A percentile compares a stretch with the other conserved stretches of the same genome.
Evolutionary conservation across 1,140 invertebrate species (phyloP).

Genomic region (Microplitis demolitor): DNA sequence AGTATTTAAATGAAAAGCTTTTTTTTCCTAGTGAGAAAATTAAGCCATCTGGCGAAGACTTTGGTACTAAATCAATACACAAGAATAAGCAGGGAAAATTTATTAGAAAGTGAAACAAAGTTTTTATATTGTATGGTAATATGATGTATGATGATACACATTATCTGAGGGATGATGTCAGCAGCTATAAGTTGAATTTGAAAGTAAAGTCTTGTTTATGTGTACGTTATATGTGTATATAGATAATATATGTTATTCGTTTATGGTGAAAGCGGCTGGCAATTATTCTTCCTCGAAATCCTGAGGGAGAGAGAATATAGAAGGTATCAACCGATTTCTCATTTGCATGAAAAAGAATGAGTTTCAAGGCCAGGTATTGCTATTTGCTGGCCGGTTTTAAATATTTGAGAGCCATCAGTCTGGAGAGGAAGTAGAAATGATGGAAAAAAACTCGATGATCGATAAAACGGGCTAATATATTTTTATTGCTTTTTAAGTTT

Average conservation of each 20-base stretch:
- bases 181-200: neutral
- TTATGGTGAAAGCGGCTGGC: neutral
- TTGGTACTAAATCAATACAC: too few relatives aligned
- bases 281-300: constrained; percentile 18
- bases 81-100: too few relatives aligned
- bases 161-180: neutral
- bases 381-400: neutral
- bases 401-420: neutral
- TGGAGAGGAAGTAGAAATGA: neutral
- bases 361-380: neutral
- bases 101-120: too few relatives aligned
- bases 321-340: constrained; percentile 19
- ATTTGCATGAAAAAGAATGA: constrained; percentile 22
- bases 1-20: too few relatives aligned
- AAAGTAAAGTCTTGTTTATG: constrained; percentile 1
- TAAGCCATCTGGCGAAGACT: too few relatives aligned
- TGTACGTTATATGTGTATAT: neutral
- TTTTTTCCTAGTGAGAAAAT: too few relatives aligned
- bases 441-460: neutral
- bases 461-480: neutral
- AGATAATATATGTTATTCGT: neutral
- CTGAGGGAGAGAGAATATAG: neutral
- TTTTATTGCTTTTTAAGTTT: neutral
- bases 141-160: too few relatives aligned
- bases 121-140: too few relatives aligned